Base-by-base conservation (phyloP, 1,140 invertebrate species). In the Anastrepha obliqua region DNA sequence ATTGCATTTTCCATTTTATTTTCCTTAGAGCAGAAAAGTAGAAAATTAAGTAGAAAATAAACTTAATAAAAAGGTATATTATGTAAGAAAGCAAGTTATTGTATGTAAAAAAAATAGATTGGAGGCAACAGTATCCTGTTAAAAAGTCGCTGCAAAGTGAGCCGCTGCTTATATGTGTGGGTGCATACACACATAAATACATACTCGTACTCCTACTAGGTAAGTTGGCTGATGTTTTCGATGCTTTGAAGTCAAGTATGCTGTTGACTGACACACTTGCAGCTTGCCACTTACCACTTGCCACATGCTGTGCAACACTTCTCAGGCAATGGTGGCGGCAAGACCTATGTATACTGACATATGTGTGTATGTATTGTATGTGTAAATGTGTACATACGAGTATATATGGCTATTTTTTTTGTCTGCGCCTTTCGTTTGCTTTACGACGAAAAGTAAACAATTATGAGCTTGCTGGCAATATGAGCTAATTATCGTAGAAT, bases 221-320 rank as follows among this genome's bases (percentile, higher is more conserved):
- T 55, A 55, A 42, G 67, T 47, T 47, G 42, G 67, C 67, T 74
- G 39, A 74, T 74, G 67, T 81, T 55, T 81, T 81, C 47, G 74
- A 29, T 81, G 74, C 74, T 81, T 81, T 81, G 74, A 81, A 81
- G 74, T 81, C 74, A 81, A 81, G 74, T 81, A n/a, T 81, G 74
- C 74, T 58, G 47, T 81, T 55, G 74, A 81, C 74, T 81, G 74
- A 44, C 42, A 81, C 74, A 81, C 64, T 67, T 67, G n/a, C 29
- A n/a, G 64, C 64, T 47, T 81, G 74, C 74, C 74, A 47, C 85
- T 60, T 86, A 58, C 85, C 58, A 60, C 64, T 67, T 67, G 60
- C 60, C 17, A n/a, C 85, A 60, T 86, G 85, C 85, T 81, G 47
- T 47, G 47, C 74, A 81, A 81, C 74, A 81, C 74, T 81, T 81